Evolutionary conservation across 2,888 invertebrate genomes (phyloP).

Genomic region (Drosophila vallismaia): DNA sequence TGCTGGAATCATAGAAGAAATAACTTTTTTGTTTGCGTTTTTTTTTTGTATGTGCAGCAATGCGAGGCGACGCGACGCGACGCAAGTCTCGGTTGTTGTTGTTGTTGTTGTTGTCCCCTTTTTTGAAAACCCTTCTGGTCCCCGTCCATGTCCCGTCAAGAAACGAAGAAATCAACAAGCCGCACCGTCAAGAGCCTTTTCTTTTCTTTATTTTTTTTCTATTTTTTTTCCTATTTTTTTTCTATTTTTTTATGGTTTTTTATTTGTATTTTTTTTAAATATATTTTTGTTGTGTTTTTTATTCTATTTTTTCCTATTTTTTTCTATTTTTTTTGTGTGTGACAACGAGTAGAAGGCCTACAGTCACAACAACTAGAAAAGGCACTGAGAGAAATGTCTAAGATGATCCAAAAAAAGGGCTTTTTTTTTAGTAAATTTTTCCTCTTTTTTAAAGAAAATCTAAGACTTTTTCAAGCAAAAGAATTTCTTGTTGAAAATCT

Average conservation of each 20-base stretch:
- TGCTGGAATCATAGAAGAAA: constrained; percentile 71
- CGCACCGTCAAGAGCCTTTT: constrained; percentile 35
- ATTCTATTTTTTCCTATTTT: background rate
- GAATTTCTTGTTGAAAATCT: no score
- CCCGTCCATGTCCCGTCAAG: background rate
- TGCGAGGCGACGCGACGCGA: constrained; percentile 22
- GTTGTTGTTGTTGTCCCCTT: constrained; percentile 16
- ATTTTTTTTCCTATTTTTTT: background rate
- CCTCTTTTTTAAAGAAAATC: background rate
- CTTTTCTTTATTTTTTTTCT: background rate
- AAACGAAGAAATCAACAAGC: constrained; percentile 48
- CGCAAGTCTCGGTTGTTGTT: constrained; percentile 16
- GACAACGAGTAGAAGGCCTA: constrained; percentile 74
- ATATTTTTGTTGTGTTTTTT: no score
- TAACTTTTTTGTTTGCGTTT: constrained; percentile 56
- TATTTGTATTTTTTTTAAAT: background rate
- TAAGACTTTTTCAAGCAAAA: no score
- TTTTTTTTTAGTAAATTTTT: no score
- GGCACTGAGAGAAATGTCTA: constrained; percentile 13
- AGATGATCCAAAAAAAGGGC: no score
- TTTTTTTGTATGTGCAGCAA: constrained; percentile 35
- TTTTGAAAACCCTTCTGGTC: background rate
- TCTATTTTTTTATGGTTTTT: background rate
- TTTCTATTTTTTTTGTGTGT: constrained; percentile 28
- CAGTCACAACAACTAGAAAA: constrained; percentile 31